Evolutionary conservation across 2,888 invertebrate species (phyloP), one percentile per base, ranked within the genome.

Genomic region (Athalia circularis): DNA sequence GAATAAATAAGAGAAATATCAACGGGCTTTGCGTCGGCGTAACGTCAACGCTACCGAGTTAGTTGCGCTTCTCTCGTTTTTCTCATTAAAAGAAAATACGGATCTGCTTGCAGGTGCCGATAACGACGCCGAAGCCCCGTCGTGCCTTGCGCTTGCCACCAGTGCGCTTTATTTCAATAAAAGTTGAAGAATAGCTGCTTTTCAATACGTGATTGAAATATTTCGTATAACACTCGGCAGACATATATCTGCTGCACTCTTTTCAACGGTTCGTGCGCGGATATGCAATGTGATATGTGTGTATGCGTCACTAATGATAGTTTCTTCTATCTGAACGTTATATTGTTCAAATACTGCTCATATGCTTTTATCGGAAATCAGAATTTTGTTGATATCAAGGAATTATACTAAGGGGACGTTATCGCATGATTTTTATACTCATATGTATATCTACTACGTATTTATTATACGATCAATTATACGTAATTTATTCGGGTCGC

Each of bases 1-100:
- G 0, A 29, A 29, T 29, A 29, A 72, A 59, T 72, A 47, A 72
- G 59, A 72, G 83, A 82, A 87, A 87, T 82, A 85, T 86, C 85
- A 86, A 86, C 84, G 81, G 81, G 80, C 67, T 59, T 47, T 29
- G 9, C 52, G 54, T 43, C 13, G 29, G 59, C 59, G 72, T 11
- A 45, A 43, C 64, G 29, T 74, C 74, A 61, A 47, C 61, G 74
- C 74, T 61, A 2, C 29, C 29, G 29, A 29, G 29, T 29, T 13
- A 54, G 64, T 64, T 54, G 15, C 50, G 7, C n/a, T 76, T 52
- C 75, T 64, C 62, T 76, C 48, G 61, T 76, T 65, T 48, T 52
- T 72, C 72, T 72, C 72, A 72, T 72, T 72, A 72, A 59, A 72
- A 72, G 72, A 48, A 72, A 72, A 72, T 72, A 72, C 57, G 72